A percentile compares a stretch with the other conserved stretches of the same genome.
Conservation (phyloP, 2,113 vertebrate genomes). For the Spea bombifrons region DNA sequence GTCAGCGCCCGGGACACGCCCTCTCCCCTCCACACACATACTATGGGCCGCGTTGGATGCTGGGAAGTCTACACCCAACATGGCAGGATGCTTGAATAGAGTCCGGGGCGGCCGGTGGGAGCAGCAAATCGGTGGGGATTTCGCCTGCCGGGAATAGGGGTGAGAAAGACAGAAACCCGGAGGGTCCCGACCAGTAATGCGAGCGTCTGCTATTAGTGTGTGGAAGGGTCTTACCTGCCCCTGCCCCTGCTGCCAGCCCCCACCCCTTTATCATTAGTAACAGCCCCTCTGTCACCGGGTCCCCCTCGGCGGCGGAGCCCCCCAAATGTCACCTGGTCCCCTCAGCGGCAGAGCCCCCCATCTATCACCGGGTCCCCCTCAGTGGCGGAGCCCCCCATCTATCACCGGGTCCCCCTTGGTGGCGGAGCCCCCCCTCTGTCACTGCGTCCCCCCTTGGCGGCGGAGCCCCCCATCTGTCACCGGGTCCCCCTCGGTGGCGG, state of each 20-base stretch:
- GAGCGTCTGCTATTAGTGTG: not conserved
- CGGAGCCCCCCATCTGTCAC: not conserved
- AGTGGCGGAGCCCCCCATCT: not conserved
- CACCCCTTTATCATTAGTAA: not conserved
- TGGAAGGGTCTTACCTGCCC: not conserved
- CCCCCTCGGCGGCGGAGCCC: not conserved
- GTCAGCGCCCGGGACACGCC: constrained; percentile 16
- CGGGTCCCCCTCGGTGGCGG: not conserved
- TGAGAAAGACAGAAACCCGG: not conserved
- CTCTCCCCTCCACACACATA: not conserved
- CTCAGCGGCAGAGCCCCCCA: not conserved
- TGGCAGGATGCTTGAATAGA: constrained; percentile 85
- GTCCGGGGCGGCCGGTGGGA: constrained; percentile 55
- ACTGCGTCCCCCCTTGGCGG: not conserved
- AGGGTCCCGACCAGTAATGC: not conserved
- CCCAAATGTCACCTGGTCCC: not conserved
- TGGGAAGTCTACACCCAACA: constrained; percentile 84
- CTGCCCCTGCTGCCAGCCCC: not conserved
- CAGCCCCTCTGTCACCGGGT: not conserved
- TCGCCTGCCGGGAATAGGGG: not conserved
- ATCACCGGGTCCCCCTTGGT: not conserved
- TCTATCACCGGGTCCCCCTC: accelerated
- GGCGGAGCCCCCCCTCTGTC: not conserved
- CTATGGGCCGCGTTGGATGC: constrained; percentile 59
- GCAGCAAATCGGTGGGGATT: constrained; percentile 36